These are phyloP conservation scores for Bovichtus diacanthus DNA, from an alignment of 2,797 vertebrate genomes.

Conservation along the genomic window DNA sequence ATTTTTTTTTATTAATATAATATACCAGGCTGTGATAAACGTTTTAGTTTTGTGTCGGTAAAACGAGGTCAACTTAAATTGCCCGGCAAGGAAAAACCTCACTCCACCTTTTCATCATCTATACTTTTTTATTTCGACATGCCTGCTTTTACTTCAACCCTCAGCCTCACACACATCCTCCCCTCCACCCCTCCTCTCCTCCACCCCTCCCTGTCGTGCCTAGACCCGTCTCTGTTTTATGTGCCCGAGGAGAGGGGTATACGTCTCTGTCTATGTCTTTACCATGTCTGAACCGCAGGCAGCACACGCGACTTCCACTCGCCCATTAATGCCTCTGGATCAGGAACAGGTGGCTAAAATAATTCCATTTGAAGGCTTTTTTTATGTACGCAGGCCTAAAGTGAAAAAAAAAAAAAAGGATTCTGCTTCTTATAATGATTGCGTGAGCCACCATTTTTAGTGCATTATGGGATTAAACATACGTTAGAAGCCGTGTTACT, in stretches of 20 bases:
- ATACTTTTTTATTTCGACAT: background rate
- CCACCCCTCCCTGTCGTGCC: conserved; percentile 30
- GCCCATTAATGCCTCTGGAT: conserved; percentile 75
- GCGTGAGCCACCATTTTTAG: conserved; percentile 41
- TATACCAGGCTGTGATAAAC: conserved; percentile 8
- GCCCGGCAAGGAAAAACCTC: conserved; percentile 1
- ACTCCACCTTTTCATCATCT: conserved; percentile 20
- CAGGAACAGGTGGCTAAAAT: conserved; percentile 77
- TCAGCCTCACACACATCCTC: conserved; percentile 6
- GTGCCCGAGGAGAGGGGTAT: conserved; percentile 22
- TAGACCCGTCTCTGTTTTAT: conserved; percentile 60
- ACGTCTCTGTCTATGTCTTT: conserved; percentile 57
- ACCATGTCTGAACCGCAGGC: conserved; percentile 75
- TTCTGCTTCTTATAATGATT: conserved; percentile 18
- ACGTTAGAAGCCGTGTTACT: conserved; percentile 18
- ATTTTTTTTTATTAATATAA: background rate
- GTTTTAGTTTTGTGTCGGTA: background rate
- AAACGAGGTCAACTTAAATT: conserved; percentile 29
- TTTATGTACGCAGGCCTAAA: conserved; percentile 20
- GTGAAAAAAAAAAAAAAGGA: conserved; percentile 28
- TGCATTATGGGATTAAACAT: conserved; percentile 42
- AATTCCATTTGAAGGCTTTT: conserved; percentile 69
- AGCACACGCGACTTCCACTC: conserved; percentile 73
- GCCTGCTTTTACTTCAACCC: conserved; percentile 7
- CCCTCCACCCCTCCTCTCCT: background rate